Conservation (phyloP, 2,113 vertebrate species). For the Chionodraco myersi region DNA sequence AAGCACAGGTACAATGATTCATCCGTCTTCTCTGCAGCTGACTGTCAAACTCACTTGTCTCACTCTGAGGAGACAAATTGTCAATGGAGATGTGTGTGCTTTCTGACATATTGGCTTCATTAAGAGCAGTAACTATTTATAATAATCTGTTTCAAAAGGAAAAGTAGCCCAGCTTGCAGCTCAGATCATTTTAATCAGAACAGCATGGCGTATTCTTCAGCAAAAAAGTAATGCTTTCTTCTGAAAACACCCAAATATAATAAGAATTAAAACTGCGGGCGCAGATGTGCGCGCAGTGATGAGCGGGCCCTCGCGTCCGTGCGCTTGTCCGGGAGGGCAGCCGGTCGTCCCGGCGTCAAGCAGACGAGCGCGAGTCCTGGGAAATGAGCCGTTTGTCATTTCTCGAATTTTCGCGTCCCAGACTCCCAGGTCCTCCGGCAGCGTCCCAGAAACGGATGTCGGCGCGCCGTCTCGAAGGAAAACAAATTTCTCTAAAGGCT, state of each 20-base stretch:
- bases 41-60: constrained; percentile 16
- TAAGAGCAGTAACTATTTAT: constrained; percentile 4
- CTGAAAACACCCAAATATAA: background rate
- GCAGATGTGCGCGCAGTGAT: too few relatives aligned
- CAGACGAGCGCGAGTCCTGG: too few relatives aligned
- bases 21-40: constrained; percentile 12
- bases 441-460: too few relatives aligned
- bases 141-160: background rate
- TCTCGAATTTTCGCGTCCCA: too few relatives aligned
- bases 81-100: constrained; percentile 6
- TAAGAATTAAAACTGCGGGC: background rate
- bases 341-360: too few relatives aligned
- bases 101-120: background rate
- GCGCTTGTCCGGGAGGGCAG: too few relatives aligned
- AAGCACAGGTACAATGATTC: constrained; percentile 7
- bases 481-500: too few relatives aligned
- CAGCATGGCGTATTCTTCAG: background rate
- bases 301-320: too few relatives aligned
- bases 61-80: background rate
- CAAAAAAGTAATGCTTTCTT: background rate
- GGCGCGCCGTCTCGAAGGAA: too few relatives aligned
- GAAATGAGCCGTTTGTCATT: too few relatives aligned
- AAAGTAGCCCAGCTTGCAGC: background rate
- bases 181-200: background rate
- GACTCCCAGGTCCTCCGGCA: too few relatives aligned